A percentile compares a stretch with the other conserved stretches of the same genome.
Conservation (phyloP, 2,797 vertebrate species). For the Sebastiscus albofasciatus region DNA sequence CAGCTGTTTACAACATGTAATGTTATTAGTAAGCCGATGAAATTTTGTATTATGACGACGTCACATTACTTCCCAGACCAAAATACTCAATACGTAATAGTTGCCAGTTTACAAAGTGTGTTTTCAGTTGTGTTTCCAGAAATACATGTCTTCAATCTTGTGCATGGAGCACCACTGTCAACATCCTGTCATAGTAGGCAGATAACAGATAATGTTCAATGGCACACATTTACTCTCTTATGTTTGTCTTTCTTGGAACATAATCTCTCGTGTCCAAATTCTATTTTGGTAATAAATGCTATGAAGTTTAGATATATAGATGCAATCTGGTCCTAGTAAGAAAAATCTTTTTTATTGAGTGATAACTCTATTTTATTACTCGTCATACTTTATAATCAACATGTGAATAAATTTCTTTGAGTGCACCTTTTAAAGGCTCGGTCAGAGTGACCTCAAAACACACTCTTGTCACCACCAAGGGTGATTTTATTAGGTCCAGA, state of each 20-base stretch:
- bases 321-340: background rate
- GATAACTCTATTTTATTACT: background rate
- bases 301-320: background rate
- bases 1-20: constrained; percentile 25
- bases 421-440: background rate
- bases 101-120: background rate
- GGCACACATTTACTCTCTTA: background rate
- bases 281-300: background rate
- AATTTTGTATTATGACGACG: constrained; percentile 24
- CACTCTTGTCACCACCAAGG: background rate
- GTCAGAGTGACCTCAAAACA: constrained; percentile 18
- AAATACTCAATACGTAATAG: background rate
- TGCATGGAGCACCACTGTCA: background rate
- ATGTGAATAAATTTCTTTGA: background rate
- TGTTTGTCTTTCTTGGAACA: background rate
- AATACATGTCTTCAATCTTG: background rate
- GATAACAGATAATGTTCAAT: background rate
- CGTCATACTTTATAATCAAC: background rate
- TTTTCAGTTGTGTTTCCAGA: background rate
- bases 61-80: background rate
- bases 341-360: background rate
- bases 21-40: constrained; percentile 10
- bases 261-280: background rate
- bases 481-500: constrained; percentile 32
- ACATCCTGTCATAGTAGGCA: background rate